Evolutionary conservation across 2,113 vertebrate genomes (phyloP).

Genomic region (Saguinus imperator): DNA sequence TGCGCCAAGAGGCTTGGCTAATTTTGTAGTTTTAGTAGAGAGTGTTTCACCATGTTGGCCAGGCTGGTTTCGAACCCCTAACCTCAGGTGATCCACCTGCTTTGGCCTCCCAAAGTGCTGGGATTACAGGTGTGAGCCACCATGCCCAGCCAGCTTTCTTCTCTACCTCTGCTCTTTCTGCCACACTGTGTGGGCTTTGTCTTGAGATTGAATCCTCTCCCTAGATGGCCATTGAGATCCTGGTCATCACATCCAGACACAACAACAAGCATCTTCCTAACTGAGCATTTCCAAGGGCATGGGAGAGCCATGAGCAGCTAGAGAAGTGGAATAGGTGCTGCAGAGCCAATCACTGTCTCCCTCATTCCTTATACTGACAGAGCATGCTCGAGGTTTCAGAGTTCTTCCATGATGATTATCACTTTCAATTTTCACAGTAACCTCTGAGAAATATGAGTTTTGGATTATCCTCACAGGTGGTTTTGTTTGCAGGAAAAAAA

Average conservation of each 20-base stretch:
- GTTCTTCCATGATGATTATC: neutral
- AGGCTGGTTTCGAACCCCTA: no score
- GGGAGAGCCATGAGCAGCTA: no score
- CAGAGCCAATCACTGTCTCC: neutral
- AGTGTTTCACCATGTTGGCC: no score
- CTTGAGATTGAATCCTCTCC: neutral
- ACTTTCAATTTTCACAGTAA: neutral
- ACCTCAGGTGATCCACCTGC: no score
- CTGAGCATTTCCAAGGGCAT: neutral
- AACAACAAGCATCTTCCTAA: neutral
- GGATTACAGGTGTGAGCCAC: no score
- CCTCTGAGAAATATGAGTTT: neutral
- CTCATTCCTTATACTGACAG: neutral
- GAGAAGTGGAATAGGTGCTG: no score
- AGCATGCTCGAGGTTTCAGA: neutral
- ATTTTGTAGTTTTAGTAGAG: no score
- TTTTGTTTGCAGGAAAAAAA: neutral
- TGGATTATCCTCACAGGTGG: neutral
- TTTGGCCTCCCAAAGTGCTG: no score
- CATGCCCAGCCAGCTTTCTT: neutral
- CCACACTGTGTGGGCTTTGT: neutral
- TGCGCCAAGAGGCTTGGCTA: no score
- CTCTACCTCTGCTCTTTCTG: neutral
- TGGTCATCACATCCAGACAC: neutral
- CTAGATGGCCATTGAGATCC: neutral